Percentiles rank a stretch among this genome's conserved stretches.
phyloP scores from a whole-genome alignment of 2,888 invertebrate genomes.

The Atrina japonica region DNA sequence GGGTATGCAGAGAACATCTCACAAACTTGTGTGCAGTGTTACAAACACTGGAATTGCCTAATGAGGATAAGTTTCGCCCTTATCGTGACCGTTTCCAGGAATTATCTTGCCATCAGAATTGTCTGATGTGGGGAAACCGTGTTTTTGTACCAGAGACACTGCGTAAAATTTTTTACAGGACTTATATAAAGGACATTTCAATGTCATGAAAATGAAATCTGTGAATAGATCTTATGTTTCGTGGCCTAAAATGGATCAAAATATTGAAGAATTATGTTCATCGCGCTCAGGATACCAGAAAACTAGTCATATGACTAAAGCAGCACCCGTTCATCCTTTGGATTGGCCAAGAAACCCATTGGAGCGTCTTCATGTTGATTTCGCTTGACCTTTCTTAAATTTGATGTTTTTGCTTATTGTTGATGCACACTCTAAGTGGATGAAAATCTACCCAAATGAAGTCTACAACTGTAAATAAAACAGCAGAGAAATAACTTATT shows the following conservation, averaged over 20 bases:
- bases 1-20: constrained; percentile 31
- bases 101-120: constrained; percentile 19
- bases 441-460: constrained; percentile 24
- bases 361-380: constrained; percentile 38
- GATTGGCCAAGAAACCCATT: constrained; percentile 27
- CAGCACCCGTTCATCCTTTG: constrained; percentile 40
- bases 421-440: constrained; percentile 39
- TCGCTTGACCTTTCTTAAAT: constrained; percentile 25
- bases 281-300: constrained; percentile 24
- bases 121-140: constrained; percentile 34
- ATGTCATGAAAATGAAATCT: constrained; percentile 44
- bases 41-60: neutral
- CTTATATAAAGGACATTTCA: constrained; percentile 29
- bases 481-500: neutral
- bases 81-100: constrained; percentile 14
- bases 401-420: constrained; percentile 33
- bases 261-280: constrained; percentile 24
- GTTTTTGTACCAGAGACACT: constrained; percentile 19
- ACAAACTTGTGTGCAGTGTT: constrained; percentile 15
- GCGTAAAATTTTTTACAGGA: constrained; percentile 3
- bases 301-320: constrained; percentile 15
- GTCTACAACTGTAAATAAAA: constrained; percentile 15
- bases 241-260: constrained; percentile 47
- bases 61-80: constrained; percentile 2
- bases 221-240: constrained; percentile 44